Base-by-base conservation (phyloP, 2,888 invertebrate species). In the Drosophila siamana region DNA sequence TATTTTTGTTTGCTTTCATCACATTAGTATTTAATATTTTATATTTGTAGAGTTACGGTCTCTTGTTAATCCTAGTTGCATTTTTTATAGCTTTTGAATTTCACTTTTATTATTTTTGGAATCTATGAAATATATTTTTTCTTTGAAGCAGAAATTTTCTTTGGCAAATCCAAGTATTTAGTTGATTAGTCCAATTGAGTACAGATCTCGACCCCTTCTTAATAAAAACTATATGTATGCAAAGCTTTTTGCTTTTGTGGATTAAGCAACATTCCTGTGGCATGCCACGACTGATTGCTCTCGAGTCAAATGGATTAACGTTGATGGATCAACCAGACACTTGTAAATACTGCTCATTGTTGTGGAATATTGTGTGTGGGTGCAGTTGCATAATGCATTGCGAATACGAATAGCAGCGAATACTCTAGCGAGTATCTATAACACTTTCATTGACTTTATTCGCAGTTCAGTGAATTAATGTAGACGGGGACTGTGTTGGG, bases 291-390 rank as follows among this genome's bases (percentile, higher is more conserved):
- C 40, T 36, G 70, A 70, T 66, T 51, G 40, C 38, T 40, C 67
- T 40, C 41, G 28, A 67, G 71, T 74, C 76, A 63, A 56, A 67
- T 71, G 48, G 67, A 75, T 74, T 74, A 60, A 75, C 47, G 47
- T 63, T 67, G 62, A 67, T 75, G 71, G 67, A 52, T 52, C 55
- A 63, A 43, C 9, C 47, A 52, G 75, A 60, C 71, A 71, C 55
- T 69, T 74, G 69, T 68, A 68, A 41, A 50, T 56, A 44, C 57
- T 48, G n/a, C 15, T 54, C 43, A 62, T 46, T 62, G 59, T 44
- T 44, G 81, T 59, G 40, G 47, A 64, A 68, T 60, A 57, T 43
- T n/a, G 44, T 13, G 57, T 56, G 57, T 54, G 50, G 48, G 41
- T 36, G 48, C 41, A 36, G 52, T 36, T 47, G 33, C 13, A 46